Evolutionary conservation across 2,888 invertebrate genomes (phyloP).

Genomic region (Melitaea athalia): DNA sequence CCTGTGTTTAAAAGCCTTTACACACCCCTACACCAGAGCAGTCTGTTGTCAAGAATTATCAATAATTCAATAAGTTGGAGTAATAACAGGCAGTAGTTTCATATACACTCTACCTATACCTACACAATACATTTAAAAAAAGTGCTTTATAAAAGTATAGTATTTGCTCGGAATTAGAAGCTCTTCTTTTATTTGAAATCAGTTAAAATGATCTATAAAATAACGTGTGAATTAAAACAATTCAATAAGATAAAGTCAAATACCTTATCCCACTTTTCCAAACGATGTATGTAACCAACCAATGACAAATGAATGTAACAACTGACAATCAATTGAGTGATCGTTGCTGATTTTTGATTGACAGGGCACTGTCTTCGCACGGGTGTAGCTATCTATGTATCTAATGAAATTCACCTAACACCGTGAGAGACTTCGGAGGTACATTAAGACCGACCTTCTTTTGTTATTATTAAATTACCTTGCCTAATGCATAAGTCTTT

Average conservation of each 20-base stretch:
- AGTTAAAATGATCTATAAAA: too few species aligned
- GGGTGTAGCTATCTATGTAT: slow-evolving; percentile 33
- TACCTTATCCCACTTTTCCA: slow-evolving; percentile 29
- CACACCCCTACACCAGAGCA: too few species aligned
- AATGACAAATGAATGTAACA: slow-evolving; percentile 26
- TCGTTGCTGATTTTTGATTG: slow-evolving; percentile 28
- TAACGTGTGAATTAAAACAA: background rate
- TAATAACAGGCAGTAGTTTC: too few species aligned
- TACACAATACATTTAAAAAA: too few species aligned
- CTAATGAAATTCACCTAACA: slow-evolving; percentile 22
- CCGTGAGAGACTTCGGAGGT: slow-evolving; percentile 31
- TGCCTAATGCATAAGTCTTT: too few species aligned
- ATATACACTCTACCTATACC: too few species aligned
- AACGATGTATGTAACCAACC: slow-evolving; percentile 20
- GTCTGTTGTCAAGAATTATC: too few species aligned
- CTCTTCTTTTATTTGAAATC: too few species aligned
- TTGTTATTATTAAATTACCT: slow-evolving; percentile 10
- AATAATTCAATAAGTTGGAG: too few species aligned
- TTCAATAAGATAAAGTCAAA: slow-evolving; percentile 20
- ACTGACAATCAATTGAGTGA: slow-evolving; percentile 17
- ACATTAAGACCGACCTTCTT: slow-evolving; percentile 27
- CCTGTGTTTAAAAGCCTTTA: too few species aligned
- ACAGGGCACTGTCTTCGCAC: slow-evolving; percentile 34
- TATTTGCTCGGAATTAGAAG: too few species aligned
- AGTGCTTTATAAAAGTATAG: too few species aligned